Evolutionary conservation across 1,140 invertebrate species (phyloP).

Genomic region (Diabrotica virgifera): DNA sequence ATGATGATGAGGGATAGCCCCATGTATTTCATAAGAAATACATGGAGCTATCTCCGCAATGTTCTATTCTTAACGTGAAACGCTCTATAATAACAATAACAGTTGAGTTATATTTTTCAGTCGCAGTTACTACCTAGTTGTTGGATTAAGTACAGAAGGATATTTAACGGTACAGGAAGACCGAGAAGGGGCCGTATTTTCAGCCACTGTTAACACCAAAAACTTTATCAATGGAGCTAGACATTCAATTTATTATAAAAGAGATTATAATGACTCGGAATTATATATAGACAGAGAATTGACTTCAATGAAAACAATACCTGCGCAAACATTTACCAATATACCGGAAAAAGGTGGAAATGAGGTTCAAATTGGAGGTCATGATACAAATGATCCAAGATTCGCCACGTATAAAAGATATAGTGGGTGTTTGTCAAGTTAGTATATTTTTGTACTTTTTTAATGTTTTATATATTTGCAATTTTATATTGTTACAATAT

Average conservation of each 20-base stretch:
- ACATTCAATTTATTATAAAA: conserved; percentile 81
- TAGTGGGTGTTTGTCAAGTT: conserved; percentile 86
- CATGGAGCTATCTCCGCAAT: too few species aligned
- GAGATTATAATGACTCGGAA: conserved; percentile 67
- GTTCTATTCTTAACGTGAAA: too few species aligned
- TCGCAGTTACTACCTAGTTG: conserved; percentile 77
- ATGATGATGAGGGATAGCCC: too few species aligned
- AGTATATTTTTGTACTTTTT: conserved; percentile 44
- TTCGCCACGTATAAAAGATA: conserved; percentile 80
- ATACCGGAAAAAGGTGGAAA: conserved; percentile 65
- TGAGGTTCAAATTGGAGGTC: conserved; percentile 81
- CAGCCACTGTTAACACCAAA: conserved; percentile 67
- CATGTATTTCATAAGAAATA: too few species aligned
- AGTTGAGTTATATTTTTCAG: conserved; percentile 50
- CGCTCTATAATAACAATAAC: too few species aligned
- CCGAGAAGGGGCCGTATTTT: conserved; percentile 66
- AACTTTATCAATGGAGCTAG: conserved; percentile 79
- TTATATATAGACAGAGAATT: conserved; percentile 73
- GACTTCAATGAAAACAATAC: conserved; percentile 64
- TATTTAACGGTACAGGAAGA: conserved; percentile 83
- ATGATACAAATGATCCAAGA: conserved; percentile 76
- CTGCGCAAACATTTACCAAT: conserved; percentile 62
- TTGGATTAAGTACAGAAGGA: conserved; percentile 77
- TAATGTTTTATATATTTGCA: neutral
- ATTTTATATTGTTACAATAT: neutral